Conservation (phyloP, 2,797 vertebrate species). For the Thamnophis elegans region DNA sequence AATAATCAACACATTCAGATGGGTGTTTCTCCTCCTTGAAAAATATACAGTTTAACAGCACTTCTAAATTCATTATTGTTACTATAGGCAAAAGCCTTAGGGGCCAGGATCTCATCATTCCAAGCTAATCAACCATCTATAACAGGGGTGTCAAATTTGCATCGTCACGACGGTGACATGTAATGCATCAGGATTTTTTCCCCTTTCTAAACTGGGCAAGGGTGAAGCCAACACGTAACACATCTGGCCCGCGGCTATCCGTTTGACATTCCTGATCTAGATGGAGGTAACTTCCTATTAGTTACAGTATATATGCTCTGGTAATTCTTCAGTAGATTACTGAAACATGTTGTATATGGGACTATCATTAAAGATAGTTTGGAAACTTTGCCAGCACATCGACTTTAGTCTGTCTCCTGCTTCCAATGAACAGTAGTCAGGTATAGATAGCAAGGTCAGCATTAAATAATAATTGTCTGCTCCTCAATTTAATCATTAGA, state of each 20-base stretch:
- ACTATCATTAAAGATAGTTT: background rate
- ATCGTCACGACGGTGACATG: too few species aligned
- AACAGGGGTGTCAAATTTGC: too few species aligned
- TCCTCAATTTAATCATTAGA: background rate
- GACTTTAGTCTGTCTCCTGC: background rate
- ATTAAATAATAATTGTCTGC: background rate
- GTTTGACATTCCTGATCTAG: too few species aligned
- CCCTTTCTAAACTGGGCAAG: too few species aligned
- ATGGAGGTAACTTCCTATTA: background rate
- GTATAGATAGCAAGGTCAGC: background rate
- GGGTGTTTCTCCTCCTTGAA: background rate
- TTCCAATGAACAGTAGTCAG: background rate
- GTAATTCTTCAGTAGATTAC: background rate
- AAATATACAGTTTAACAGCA: background rate
- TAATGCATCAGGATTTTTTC: too few species aligned
- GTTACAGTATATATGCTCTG: background rate
- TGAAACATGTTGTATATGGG: background rate
- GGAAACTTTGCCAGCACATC: background rate
- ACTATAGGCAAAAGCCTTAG: background rate
- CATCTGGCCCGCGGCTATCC: too few species aligned
- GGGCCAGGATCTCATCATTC: background rate
- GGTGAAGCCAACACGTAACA: too few species aligned
- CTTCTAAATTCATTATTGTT: background rate
- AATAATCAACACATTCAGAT: background rate
- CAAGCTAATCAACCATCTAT: background rate